A percentile compares a stretch with the other conserved stretches of the same genome.
Evolutionary conservation across 2,797 vertebrate species (phyloP).

Genomic region (Nyctibius grandis): DNA sequence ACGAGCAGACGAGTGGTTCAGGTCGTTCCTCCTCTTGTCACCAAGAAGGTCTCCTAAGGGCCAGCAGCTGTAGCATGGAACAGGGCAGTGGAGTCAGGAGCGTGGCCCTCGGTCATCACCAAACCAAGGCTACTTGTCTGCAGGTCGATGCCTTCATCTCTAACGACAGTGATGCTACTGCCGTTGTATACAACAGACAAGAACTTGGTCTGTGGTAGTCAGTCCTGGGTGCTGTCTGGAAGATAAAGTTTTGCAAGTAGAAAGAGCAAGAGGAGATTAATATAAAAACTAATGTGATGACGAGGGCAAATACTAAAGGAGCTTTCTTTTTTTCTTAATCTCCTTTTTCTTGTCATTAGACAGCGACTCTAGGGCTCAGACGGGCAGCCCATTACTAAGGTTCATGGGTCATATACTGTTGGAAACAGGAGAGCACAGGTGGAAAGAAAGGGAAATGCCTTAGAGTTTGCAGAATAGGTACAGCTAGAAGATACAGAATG

Average conservation of each 20-base stretch:
- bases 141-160: neutral
- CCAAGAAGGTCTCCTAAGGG: neutral
- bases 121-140: neutral
- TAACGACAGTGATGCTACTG: neutral
- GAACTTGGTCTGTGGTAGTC: neutral
- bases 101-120: too few relatives aligned
- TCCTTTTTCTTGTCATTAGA: neutral
- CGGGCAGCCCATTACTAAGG: neutral
- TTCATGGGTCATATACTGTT: neutral
- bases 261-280: neutral
- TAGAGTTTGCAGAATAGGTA: neutral
- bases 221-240: neutral
- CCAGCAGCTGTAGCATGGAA: neutral
- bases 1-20: neutral
- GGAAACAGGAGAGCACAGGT: neutral
- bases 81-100: neutral
- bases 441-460: neutral
- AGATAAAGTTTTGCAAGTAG: neutral
- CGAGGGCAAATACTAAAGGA: neutral
- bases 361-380: neutral
- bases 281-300: neutral
- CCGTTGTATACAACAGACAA: fast-evolving
- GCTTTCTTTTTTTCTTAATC: neutral
- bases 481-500: neutral
- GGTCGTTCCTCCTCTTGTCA: neutral